Conservation (phyloP, 2,888 invertebrate genomes). For the Cephus sareptanus region DNA sequence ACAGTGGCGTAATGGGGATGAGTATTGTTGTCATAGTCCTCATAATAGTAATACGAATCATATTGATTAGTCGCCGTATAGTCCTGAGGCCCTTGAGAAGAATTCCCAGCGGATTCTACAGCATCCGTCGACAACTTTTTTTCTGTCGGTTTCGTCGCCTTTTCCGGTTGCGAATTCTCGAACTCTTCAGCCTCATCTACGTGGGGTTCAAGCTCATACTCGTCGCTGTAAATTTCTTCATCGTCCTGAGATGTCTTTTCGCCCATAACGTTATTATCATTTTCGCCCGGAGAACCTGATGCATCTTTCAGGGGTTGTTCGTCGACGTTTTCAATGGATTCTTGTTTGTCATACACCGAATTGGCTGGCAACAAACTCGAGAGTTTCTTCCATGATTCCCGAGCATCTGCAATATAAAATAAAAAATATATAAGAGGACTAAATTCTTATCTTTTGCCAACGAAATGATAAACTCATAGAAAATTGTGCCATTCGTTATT, state of each 20-base stretch:
- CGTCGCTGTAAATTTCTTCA: conserved; percentile 34
- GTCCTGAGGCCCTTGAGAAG: conserved; percentile 20
- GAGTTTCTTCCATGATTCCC: conserved; percentile 43
- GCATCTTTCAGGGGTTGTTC: conserved; percentile 11
- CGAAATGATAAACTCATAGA: background rate
- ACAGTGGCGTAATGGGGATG: conserved; percentile 27
- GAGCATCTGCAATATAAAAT: conserved; percentile 33
- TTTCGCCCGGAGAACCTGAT: conserved; percentile 25
- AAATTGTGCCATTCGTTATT: background rate
- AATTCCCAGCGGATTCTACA: background rate
- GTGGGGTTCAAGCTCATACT: conserved; percentile 36
- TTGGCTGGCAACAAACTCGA: conserved; percentile 50
- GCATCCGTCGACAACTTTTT: background rate
- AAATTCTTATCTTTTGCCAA: background rate
- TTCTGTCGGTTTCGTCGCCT: background rate
- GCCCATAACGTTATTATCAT: conserved; percentile 41
- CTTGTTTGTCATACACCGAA: conserved; percentile 49
- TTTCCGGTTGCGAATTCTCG: background rate
- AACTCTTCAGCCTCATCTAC: background rate
- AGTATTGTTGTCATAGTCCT: conserved; percentile 54
- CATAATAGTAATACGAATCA: conserved; percentile 51
- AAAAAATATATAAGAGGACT: background rate
- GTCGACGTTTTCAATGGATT: conserved; percentile 27
- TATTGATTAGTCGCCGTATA: conserved; percentile 39
- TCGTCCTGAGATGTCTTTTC: conserved; percentile 14